A percentile compares a stretch with the other conserved stretches of the same genome.
These are phyloP conservation scores for Habropoda laboriosa DNA, from an alignment of 1,140 invertebrate genomes.

Conservation along the genomic window DNA sequence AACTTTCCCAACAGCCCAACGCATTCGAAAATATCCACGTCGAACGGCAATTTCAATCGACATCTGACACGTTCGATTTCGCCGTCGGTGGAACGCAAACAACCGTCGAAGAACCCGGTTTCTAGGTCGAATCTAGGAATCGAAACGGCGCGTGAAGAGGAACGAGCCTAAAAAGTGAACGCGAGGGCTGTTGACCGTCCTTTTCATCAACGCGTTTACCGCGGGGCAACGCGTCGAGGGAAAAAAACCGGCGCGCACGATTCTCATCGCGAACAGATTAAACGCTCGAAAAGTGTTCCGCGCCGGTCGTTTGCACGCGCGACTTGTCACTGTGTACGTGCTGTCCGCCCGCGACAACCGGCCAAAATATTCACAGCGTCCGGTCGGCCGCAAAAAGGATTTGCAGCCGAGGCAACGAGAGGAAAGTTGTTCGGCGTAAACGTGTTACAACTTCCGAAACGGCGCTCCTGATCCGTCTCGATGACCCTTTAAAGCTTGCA, in stretches of 20 bases:
- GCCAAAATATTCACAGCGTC: background rate
- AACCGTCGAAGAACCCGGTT: too few species aligned
- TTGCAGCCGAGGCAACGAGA: background rate
- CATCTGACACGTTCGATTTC: too few species aligned
- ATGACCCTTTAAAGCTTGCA: constrained; percentile 19
- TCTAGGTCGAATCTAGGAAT: too few species aligned
- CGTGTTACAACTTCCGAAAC: constrained; percentile 20
- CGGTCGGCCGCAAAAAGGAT: constrained; percentile 1
- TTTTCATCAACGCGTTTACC: background rate
- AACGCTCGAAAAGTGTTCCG: background rate
- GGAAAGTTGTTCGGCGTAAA: constrained; percentile 30
- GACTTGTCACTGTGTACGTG: background rate
- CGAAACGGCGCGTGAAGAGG: too few species aligned
- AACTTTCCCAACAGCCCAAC: too few species aligned
- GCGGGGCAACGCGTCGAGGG: background rate
- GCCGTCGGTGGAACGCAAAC: too few species aligned
- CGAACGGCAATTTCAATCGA: too few species aligned
- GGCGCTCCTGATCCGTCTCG: background rate
- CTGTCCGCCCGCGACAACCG: background rate
- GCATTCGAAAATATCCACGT: too few species aligned
- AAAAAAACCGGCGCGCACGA: background rate
- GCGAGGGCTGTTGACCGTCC: background rate
- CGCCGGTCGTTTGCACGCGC: background rate
- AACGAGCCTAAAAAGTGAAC: too few species aligned
- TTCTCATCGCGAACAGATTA: background rate